Base-by-base conservation (phyloP, 2,797 vertebrate genomes). In the Ceyx erithaca region DNA sequence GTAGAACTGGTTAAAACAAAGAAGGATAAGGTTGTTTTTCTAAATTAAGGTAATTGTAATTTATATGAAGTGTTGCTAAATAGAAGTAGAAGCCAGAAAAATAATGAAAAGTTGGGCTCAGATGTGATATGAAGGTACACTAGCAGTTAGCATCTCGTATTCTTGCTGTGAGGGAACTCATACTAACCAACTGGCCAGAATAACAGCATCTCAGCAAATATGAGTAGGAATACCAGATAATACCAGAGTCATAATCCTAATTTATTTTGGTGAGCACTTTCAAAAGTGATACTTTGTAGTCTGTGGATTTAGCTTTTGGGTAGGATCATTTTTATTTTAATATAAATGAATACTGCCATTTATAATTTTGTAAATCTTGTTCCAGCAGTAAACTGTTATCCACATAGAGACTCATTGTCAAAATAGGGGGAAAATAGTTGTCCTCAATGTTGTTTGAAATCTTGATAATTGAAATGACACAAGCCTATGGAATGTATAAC, bases 231-330 rank as follows among this genome's bases (percentile, higher is more conserved):
- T 20, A 18, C 2, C 7, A 3, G 5, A 31, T 21, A 40, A 40
- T 40, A 40, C 37, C 3, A 14, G 19, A 46, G 12, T 5, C 40
- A 35, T 19, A 25, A 70, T 28, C 69, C 40, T 20, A 35, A 1
- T 1, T 41, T 43, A 31, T 52, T 51, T 9, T 1, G 5, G 35
- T 1, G 37, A 12, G 4, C 8, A 4, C 41, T 23, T 77, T 13
- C 22, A 70, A 14, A 76, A 30, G 45, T 52, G 49, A 12, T 12
- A 8, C 14, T 15, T 10, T 28, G 26, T 6, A 62, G 16, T 66
- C 43, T 30, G 35, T 67, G 26, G n/a, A 40, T 1, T 1, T 30
- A 31, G n/a, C 49, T 80, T 59, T 82, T 31, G 37, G 77, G 18
- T 3, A n/a, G 48, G 18, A 41, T 26, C 1, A 12, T 72, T 78